Base-by-base conservation (phyloP, 2,113 vertebrate species). In the Nanorana parkeri region DNA sequence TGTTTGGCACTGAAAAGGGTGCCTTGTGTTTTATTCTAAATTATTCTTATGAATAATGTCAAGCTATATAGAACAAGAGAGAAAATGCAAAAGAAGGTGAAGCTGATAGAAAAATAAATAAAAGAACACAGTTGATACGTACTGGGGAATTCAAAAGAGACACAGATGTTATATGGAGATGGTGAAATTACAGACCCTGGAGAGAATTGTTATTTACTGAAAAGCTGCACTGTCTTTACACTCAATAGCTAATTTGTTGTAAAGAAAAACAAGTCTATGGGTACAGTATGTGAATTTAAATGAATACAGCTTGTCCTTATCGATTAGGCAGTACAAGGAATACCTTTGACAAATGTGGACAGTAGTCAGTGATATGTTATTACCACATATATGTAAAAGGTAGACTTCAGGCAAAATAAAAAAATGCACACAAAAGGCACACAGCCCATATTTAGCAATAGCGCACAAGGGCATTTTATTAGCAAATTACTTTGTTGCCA, bases 181-280 rank as follows among this genome's bases (percentile, higher is more conserved):
- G 61, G 41, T 67, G 69, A 65, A 81, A 72, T 72, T 17, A 66
- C 11, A 55, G 24, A 67, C 71, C 52, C 63, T 17, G 10, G 69
- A 75, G 72, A 74, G 61, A 75, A 36, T 24, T 66, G 80, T 74
- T 82, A 82, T 82, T 55, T 82, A 75, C 80, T 82, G 63, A 82
- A 82, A 82, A 82, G 69, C 68, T 73, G 51, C 52, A 29, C 41
- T 67, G 69, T 66, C 28, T 74, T 17, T 32, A 56, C 67, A 74
- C 21, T 19, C 66, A 54, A 21, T 4, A 65, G n/a, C 68, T 81
- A 81, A 81, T 81, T 73, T 68, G 68, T 32, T 64, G 41, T 17
- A 73, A 55, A n/a, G 24, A 55, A 29, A 81, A 73, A 67, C 76
- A 78, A 78, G 20, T 3, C 51, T 78, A 17, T 21, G 3, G 7